Conservation (phyloP, 2,797 vertebrate species). For the Dermochelys coriacea region DNA sequence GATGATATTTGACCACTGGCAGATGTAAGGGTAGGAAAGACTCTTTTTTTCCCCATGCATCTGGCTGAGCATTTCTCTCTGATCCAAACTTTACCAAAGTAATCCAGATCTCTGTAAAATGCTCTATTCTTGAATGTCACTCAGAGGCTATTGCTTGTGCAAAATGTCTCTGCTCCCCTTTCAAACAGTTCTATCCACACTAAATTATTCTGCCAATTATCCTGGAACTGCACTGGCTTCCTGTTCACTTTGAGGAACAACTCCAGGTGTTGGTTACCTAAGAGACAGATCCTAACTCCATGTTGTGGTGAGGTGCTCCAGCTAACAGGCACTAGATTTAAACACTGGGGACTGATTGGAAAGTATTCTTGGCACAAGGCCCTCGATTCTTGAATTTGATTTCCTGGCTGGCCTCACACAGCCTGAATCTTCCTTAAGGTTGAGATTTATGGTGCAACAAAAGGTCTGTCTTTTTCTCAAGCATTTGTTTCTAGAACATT, state of each 20-base stretch:
- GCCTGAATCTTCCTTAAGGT: background rate
- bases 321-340: background rate
- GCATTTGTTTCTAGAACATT: background rate
- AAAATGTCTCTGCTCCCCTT: background rate
- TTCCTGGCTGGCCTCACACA: background rate
- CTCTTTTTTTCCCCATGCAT: fast-evolving
- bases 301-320: background rate
- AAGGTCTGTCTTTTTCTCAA: background rate
- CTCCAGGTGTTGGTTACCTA: background rate
- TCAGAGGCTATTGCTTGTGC: background rate
- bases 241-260: background rate
- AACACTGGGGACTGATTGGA: background rate
- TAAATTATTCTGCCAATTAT: background rate
- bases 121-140: background rate
- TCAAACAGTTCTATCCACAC: background rate
- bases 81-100: background rate
- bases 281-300: background rate
- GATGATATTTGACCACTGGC: constrained; percentile 2
- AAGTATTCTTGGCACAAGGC: background rate
- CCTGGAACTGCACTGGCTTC: background rate
- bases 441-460: background rate
- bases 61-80: background rate
- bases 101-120: no score
- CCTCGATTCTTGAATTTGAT: background rate
- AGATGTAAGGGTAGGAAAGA: background rate